These are phyloP conservation scores for Synanthedon andrenaeformis DNA, from an alignment of 2,888 invertebrate genomes.

Conservation along the genomic window DNA sequence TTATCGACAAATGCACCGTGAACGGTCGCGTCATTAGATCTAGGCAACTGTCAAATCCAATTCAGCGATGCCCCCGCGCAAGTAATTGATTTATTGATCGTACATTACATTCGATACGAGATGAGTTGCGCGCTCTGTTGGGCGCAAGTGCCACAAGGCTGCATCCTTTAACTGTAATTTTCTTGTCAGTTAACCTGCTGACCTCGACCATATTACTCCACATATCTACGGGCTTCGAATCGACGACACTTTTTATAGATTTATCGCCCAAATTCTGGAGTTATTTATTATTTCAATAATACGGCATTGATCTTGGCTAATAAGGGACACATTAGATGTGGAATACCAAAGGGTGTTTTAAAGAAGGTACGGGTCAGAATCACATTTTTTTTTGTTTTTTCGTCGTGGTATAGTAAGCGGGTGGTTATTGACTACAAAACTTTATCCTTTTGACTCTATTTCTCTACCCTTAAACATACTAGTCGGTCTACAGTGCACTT, in stretches of 20 bases:
- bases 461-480: too few species aligned
- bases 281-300: too few species aligned
- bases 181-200: constrained; percentile 55
- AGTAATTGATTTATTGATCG: constrained; percentile 71
- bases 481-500: too few species aligned
- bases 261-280: not conserved
- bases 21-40: constrained; percentile 31
- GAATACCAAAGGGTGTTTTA: too few species aligned
- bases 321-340: too few species aligned
- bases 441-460: too few species aligned
- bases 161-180: constrained; percentile 45
- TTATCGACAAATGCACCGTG: constrained; percentile 13
- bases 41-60: constrained; percentile 67
- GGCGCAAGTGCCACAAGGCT: constrained; percentile 31
- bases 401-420: too few species aligned
- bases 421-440: too few species aligned
- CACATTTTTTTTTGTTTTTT: too few species aligned
- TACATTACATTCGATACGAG: constrained; percentile 67
- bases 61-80: constrained; percentile 64
- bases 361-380: too few species aligned
- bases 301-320: constrained; percentile 20
- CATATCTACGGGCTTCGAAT: not conserved
- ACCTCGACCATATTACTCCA: constrained; percentile 41
- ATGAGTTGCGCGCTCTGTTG: constrained; percentile 29
- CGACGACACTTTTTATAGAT: not conserved